Conservation (phyloP, 1,140 invertebrate species). For the Drosophila saltans region DNA sequence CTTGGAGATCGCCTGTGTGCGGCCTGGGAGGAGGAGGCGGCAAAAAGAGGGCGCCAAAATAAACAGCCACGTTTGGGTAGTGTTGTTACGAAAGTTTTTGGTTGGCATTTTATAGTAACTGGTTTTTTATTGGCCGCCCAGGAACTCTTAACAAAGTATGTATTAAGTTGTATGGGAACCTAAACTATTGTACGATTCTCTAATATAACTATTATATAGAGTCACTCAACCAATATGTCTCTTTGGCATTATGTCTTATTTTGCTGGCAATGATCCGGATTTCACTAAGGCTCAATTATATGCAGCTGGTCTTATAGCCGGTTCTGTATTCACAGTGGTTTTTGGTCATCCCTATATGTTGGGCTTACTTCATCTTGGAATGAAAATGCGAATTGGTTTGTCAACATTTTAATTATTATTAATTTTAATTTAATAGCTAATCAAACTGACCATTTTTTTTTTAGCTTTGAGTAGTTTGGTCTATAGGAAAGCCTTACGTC, state of each 20-base stretch:
- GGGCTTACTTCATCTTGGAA: constrained; percentile 83
- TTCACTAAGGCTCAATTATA: constrained; percentile 84
- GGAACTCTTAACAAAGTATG: constrained; percentile 64
- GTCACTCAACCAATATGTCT: constrained; percentile 66
- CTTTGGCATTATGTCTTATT: constrained; percentile 65
- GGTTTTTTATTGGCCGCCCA: constrained; percentile 41
- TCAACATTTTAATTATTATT: not conserved
- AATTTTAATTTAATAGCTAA: not conserved
- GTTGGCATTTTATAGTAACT: constrained; percentile 37
- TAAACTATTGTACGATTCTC: not conserved
- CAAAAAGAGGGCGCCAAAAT: constrained; percentile 34
- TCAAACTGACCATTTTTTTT: not conserved
- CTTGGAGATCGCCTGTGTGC: constrained; percentile 63
- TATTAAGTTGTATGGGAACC: not conserved
- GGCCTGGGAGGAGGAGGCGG: constrained; percentile 68
- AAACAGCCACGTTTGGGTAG: constrained; percentile 47
- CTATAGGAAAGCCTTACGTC: constrained; percentile 86
- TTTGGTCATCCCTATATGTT: constrained; percentile 86
- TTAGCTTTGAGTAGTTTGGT: constrained; percentile 87
- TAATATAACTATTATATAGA: constrained; percentile 25
- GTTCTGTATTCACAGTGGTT: constrained; percentile 84
- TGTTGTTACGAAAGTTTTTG: constrained; percentile 58
- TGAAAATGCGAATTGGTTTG: constrained; percentile 79
- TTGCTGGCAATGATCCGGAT: constrained; percentile 51
- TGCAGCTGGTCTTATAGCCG: constrained; percentile 85